Evolutionary conservation across 2,888 invertebrate genomes (phyloP), one percentile per base, ranked within the genome.

Genomic region (Quadroppia sp.): DNA sequence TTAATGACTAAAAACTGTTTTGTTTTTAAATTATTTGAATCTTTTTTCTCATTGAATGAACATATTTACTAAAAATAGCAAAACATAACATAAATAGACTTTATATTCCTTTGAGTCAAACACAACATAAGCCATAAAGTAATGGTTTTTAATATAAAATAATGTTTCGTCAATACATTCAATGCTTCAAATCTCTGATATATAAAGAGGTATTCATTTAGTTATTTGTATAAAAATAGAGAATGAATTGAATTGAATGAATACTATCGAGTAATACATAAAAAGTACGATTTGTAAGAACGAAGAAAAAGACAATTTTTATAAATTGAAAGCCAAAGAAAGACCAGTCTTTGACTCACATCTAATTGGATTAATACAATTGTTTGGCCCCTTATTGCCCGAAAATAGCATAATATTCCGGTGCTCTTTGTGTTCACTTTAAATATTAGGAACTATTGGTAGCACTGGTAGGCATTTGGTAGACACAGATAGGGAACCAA

Each of bases 401-500:
- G 1, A n/a, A 40, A 36, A 64, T 28, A 36, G 23, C 30, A 40
- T 2, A 20, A 64, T 64, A 64, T 53, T 23, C 7, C 28, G 23
- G 20, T 53, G 28, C 56, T 23, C 28, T 11, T 11, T n/a, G 25
- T 53, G 53, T 53, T 25, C 23, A 53, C n/a, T 23, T 25, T 20
- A 28, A 56, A 3, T 30, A 25, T 13, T 20, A 23, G 6, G 23
- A n/a, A n/a, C n/a, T 23, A 9, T 59, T 25, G 59, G 32, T 6
- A 9, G 64, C 40, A 64, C 4, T 61, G 64, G 2, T n/a, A 30
- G 7, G 13, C 36, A 32, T 11, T 17, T 64, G 61, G 61, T 61
- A 61, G 61, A 42, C n/a, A 69, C 25, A 36, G 67, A 67, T 69
- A 69, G 69, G n/a, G n/a, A 69, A n/a, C 20, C 23, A 42, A 69